These are phyloP conservation scores for Lethenteron camtschaticum DNA, from an alignment of 2,113 vertebrate species.

Conservation along the genomic window DNA sequence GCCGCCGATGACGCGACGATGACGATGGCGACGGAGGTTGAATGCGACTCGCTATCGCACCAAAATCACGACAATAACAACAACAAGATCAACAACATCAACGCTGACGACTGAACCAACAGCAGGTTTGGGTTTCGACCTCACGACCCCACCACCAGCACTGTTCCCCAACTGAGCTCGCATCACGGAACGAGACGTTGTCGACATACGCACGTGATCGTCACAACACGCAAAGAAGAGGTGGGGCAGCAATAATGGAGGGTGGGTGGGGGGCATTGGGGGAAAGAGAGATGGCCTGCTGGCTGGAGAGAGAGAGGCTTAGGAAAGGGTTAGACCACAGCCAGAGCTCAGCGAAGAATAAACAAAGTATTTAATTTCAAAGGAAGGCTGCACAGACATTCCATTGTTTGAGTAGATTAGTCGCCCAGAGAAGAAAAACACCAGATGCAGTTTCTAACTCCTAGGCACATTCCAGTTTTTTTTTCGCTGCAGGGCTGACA, in stretches of 20 bases:
- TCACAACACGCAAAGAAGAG: conserved; percentile 1
- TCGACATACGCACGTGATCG: too few species aligned
- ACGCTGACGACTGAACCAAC: too few species aligned
- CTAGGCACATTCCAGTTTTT: conserved; percentile 2
- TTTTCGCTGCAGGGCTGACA: background rate
- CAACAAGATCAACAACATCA: too few species aligned
- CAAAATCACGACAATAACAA: too few species aligned
- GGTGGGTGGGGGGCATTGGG: background rate
- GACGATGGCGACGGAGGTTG: too few species aligned
- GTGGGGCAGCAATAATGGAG: background rate
- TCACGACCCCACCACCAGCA: too few species aligned
- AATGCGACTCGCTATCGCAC: too few species aligned
- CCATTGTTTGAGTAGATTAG: conserved; percentile 6
- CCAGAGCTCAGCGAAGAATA: conserved; percentile 2
- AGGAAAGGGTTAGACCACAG: conserved; percentile 3
- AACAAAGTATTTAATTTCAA: conserved; percentile 5
- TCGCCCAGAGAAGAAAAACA: conserved; percentile 5
- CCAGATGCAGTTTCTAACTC: conserved; percentile 6
- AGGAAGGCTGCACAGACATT: conserved; percentile 6
- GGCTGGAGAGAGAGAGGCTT: background rate
- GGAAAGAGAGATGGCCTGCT: background rate
- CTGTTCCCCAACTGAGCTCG: too few species aligned
- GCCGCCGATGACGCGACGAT: too few species aligned
- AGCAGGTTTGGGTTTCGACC: too few species aligned
- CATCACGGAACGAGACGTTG: too few species aligned